Evolutionary conservation across 2,797 vertebrate species (phyloP).

Genomic region (Apogon talboti): DNA sequence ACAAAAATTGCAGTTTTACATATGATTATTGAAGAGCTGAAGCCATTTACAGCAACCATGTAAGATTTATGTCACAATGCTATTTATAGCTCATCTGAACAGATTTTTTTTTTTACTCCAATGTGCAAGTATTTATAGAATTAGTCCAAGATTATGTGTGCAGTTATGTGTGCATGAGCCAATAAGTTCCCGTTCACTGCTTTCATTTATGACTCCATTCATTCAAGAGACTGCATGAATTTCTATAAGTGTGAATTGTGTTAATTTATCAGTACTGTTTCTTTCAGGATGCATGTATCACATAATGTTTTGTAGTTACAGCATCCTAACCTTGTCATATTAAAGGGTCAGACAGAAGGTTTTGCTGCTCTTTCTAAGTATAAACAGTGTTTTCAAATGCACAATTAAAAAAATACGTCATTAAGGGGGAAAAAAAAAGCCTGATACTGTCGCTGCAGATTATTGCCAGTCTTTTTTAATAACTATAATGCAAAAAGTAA

Average conservation of each 20-base stretch:
- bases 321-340: not conserved
- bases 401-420: no score
- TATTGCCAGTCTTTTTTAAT: not conserved
- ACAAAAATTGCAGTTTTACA: no score
- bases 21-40: no score
- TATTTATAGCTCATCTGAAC: no score
- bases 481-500: slow-evolving; percentile 3
- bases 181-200: not conserved
- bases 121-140: not conserved
- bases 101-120: not conserved
- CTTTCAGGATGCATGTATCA: no score
- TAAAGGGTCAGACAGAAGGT: not conserved
- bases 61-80: no score
- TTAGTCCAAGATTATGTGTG: slow-evolving; percentile 1
- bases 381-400: no score
- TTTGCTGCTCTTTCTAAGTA: not conserved
- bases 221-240: not conserved
- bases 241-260: slow-evolving; percentile 2
- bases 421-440: no score
- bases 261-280: slow-evolving; percentile 2
- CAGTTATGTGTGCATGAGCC: not conserved
- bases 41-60: no score
- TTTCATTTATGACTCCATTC: not conserved
- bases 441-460: no score
- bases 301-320: not conserved